Conservation (phyloP, 2,113 vertebrate genomes). For the Arvicanthis niloticus region DNA sequence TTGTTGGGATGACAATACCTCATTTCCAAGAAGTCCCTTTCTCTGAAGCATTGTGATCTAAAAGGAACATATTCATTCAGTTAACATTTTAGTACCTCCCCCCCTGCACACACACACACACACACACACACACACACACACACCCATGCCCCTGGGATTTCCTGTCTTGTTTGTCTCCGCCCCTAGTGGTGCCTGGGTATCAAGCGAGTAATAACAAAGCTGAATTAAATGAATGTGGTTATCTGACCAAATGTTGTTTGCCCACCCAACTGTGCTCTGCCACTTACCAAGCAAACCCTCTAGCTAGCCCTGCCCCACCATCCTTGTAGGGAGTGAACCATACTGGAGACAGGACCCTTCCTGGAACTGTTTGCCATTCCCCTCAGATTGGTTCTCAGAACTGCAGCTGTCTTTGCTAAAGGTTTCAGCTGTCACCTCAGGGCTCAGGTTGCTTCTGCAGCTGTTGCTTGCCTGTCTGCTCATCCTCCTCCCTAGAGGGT, state of each 20-base stretch:
- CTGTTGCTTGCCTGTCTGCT: neutral
- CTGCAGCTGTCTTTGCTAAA: neutral
- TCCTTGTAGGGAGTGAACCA: neutral
- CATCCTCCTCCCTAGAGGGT: neutral
- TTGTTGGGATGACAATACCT: neutral
- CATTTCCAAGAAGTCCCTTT: conserved; percentile 20
- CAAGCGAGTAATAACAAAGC: neutral
- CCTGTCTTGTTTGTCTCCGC: neutral
- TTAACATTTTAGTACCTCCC: neutral
- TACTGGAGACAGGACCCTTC: too few relatives aligned
- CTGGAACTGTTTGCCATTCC: neutral
- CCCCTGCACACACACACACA: neutral
- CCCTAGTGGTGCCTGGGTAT: neutral
- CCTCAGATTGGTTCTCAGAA: neutral
- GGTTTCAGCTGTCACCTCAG: neutral
- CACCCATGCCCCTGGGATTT: neutral
- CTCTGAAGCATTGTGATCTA: neutral
- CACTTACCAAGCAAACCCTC: neutral
- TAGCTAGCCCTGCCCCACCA: neutral
- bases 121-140: too few relatives aligned
- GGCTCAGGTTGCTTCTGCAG: neutral
- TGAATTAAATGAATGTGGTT: neutral
- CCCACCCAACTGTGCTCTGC: neutral
- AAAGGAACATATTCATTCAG: neutral
- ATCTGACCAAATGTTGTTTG: neutral